Conservation (phyloP, 2,113 vertebrate species). For the Caretta caretta region DNA sequence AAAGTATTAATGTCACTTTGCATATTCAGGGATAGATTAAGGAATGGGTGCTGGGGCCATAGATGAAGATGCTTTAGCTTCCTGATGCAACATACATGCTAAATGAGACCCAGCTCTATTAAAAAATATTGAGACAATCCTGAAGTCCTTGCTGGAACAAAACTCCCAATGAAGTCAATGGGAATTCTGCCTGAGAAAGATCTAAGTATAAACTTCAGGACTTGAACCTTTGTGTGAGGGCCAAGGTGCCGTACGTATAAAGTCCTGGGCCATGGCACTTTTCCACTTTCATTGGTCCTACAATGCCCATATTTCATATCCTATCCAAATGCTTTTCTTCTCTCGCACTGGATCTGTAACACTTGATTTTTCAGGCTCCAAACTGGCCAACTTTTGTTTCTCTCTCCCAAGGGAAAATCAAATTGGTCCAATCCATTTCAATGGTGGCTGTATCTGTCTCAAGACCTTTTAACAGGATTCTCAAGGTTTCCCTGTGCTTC, state of each 20-base stretch:
- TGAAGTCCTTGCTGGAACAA: rapidly evolving
- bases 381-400: rapidly evolving
- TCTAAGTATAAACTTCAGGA: neutral
- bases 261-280: rapidly evolving
- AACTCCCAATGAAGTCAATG: neutral
- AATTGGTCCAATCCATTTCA: neutral
- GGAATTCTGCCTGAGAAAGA: neutral
- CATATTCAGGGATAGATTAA: neutral
- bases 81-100: neutral
- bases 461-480: neutral
- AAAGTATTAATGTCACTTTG: neutral
- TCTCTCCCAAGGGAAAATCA: neutral
- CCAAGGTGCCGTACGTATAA: rapidly evolving
- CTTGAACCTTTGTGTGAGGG: neutral
- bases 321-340: rapidly evolving
- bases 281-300: rapidly evolving
- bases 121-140: neutral
- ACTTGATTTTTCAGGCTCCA: neutral
- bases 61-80: neutral
- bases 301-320: neutral
- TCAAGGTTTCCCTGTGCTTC: neutral
- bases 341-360: neutral
- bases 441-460: neutral
- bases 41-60: neutral
- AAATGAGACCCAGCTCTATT: neutral